These are phyloP conservation scores for Epiblema foenella DNA, from an alignment of 2,888 invertebrate genomes.

Conservation along the genomic window DNA sequence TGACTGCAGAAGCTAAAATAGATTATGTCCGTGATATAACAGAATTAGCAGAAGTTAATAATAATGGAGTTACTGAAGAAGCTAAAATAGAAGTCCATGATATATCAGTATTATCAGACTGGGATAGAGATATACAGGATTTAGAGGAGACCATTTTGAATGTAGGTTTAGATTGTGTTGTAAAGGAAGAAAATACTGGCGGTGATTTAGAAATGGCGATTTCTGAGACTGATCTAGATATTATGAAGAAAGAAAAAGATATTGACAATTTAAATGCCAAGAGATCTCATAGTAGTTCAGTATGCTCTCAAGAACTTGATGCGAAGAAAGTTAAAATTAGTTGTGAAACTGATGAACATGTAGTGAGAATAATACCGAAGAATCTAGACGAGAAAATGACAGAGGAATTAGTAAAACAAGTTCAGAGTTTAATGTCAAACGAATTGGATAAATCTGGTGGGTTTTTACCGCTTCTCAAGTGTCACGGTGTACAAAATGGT, in stretches of 20 bases:
- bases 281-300: constrained; percentile 42
- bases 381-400: constrained; percentile 48
- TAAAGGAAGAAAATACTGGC: not conserved
- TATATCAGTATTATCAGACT: constrained; percentile 3
- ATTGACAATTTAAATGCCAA: constrained; percentile 29
- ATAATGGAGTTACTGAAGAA: not conserved
- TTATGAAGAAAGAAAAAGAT: not conserved
- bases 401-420: constrained; percentile 43
- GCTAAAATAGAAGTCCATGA: constrained; percentile 6
- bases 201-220: constrained; percentile 1
- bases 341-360: not conserved
- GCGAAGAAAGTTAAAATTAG: constrained; percentile 43
- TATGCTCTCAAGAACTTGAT: constrained; percentile 1
- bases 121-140: constrained; percentile 27
- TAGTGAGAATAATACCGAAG: constrained; percentile 49
- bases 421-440: constrained; percentile 53
- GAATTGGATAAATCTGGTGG: constrained; percentile 50
- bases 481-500: constrained; percentile 63
- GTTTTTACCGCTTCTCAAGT: constrained; percentile 60
- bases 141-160: constrained; percentile 18
- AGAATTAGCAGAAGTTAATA: not conserved
- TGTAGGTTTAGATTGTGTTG: constrained; percentile 1
- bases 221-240: constrained; percentile 1
- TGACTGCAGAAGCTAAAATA: no score
- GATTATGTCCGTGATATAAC: no score